Percentiles rank a stretch among this genome's conserved stretches.
phyloP scores from a whole-genome alignment of 2,797 vertebrate species.

The Apogon hyalosoma region DNA sequence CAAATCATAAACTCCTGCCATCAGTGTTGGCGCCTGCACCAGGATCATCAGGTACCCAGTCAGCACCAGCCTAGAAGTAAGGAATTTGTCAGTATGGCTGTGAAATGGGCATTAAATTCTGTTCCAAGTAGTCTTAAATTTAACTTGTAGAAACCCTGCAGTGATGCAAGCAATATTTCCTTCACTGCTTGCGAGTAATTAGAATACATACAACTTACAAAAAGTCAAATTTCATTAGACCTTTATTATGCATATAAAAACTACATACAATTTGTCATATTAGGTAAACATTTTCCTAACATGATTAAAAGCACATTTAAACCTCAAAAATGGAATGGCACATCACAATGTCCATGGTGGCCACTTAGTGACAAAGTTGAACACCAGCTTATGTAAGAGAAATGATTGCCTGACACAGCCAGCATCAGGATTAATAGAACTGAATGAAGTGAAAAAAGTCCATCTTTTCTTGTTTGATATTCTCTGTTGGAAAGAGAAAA shows the following conservation, averaged over 20 bases:
- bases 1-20: too few relatives aligned
- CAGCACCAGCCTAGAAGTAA: too few relatives aligned
- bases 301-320: constrained; percentile 90
- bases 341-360: constrained; percentile 76
- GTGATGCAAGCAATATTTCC: background rate
- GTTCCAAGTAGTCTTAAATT: too few relatives aligned
- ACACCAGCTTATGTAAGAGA: constrained; percentile 71
- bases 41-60: too few relatives aligned
- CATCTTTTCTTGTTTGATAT: constrained; percentile 86
- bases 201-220: background rate
- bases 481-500: constrained; percentile 63
- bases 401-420: constrained; percentile 59
- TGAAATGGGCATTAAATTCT: too few relatives aligned
- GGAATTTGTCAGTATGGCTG: too few relatives aligned
- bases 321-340: constrained; percentile 81
- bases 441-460: constrained; percentile 66
- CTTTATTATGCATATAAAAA: constrained; percentile 99
- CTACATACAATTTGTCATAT: constrained; percentile 93
- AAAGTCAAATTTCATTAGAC: constrained; percentile 81
- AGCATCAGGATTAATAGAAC: constrained; percentile 48
- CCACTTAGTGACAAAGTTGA: constrained; percentile 69
- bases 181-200: too few relatives aligned
- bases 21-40: too few relatives aligned
- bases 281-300: constrained; percentile 82
- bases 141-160: too few relatives aligned